These are phyloP conservation scores for Alsophila aescularia DNA, from an alignment of 2,888 invertebrate genomes.

Conservation along the genomic window DNA sequence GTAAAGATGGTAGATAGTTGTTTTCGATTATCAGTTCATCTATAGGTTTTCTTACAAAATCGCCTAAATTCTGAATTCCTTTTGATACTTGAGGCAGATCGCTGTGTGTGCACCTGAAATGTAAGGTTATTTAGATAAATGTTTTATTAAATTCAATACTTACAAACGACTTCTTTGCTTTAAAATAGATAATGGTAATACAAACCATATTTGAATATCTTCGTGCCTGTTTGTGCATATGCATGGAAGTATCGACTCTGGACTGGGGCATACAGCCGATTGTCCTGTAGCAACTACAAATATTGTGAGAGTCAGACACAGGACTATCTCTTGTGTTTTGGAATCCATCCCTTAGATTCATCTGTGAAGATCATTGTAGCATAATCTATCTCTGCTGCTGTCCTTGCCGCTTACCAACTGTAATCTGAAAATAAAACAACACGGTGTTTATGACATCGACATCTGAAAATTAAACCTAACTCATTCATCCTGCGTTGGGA, in stretches of 20 bases:
- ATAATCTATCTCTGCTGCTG: conserved; percentile 38
- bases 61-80: conserved; percentile 88
- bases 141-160: not conserved
- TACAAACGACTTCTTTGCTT: not conserved
- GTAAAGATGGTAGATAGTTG: conserved; percentile 93
- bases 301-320: conserved; percentile 63
- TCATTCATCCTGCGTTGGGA: no score
- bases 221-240: conserved; percentile 90
- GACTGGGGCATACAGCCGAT: conserved; percentile 86
- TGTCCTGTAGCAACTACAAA: conserved; percentile 50
- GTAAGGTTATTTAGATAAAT: not conserved
- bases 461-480: no score
- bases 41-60: conserved; percentile 87
- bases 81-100: conserved; percentile 90
- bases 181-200: not conserved
- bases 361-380: conserved; percentile 73
- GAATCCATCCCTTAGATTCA: conserved; percentile 71
- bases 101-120: conserved; percentile 95
- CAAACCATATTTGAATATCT: conserved; percentile 93
- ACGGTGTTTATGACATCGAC: no score
- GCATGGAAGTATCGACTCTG: conserved; percentile 92
- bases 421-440: conserved; percentile 18
- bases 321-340: conserved; percentile 58
- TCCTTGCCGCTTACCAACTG: not conserved
- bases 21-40: conserved; percentile 95